phyloP scores from a whole-genome alignment of 2,888 invertebrate genomes.

The Anaspis maculata region DNA sequence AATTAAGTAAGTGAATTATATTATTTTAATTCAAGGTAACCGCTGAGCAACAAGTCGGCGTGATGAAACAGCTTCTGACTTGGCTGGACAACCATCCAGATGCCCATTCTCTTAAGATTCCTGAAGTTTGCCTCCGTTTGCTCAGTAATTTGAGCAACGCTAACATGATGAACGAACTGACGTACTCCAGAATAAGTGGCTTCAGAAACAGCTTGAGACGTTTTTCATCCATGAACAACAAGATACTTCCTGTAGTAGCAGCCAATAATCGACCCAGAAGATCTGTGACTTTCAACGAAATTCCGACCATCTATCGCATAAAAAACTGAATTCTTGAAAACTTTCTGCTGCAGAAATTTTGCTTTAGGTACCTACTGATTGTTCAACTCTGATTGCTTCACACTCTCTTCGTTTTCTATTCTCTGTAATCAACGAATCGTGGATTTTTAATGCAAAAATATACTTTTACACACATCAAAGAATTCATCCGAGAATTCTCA shows the following conservation, averaged over 20 bases:
- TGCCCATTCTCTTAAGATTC: constrained; percentile 25
- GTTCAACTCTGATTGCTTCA: no score
- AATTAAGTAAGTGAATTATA: constrained; percentile 6
- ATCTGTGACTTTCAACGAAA: constrained; percentile 32
- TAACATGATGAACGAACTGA: constrained; percentile 23
- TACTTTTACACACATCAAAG: no score
- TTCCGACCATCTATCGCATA: constrained; percentile 28
- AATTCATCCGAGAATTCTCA: no score
- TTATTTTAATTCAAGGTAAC: constrained; percentile 46
- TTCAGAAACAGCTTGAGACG: constrained; percentile 30
- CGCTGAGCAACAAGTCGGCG: constrained; percentile 28
- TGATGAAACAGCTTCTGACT: constrained; percentile 28
- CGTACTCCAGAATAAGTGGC: constrained; percentile 25
- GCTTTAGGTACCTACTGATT: no score
- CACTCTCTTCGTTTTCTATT: no score
- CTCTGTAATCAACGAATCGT: no score
- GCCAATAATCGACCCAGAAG: constrained; percentile 13
- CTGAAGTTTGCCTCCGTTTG: constrained; percentile 28
- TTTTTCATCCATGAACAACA: constrained; percentile 24
- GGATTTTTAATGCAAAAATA: no score
- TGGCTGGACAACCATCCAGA: constrained; percentile 29
- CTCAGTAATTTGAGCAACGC: constrained; percentile 22
- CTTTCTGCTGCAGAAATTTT: no score
- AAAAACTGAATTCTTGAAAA: constrained; percentile 8
- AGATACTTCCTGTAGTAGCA: constrained; percentile 15